These are phyloP conservation scores for Eubasilissa regina DNA, from an alignment of 1,140 invertebrate species.

Conservation along the genomic window DNA sequence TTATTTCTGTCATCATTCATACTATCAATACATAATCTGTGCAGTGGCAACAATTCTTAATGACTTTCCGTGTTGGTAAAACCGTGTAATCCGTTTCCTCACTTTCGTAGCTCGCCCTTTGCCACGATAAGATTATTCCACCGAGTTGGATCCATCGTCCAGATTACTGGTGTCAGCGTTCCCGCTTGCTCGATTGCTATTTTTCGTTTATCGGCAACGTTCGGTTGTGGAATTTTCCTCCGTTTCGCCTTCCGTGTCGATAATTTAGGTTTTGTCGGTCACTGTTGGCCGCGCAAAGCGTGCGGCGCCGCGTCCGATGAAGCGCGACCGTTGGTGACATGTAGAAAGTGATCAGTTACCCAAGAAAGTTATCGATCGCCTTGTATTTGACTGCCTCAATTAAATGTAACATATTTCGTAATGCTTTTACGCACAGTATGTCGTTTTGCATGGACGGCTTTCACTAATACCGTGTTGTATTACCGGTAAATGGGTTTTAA, in stretches of 20 bases:
- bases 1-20: too few species aligned
- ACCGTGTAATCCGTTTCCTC: conserved; percentile 4
- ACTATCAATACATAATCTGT: background rate
- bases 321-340: conserved; percentile 18
- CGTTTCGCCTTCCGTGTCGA: background rate
- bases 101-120: background rate
- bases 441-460: conserved; percentile 1
- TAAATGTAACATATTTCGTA: conserved; percentile 35
- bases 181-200: too few species aligned
- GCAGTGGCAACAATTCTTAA: background rate
- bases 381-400: conserved; percentile 9
- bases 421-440: background rate
- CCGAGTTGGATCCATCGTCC: background rate
- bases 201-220: too few species aligned
- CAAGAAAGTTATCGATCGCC: conserved; percentile 26
- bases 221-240: background rate
- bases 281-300: conserved; percentile 16
- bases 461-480: background rate
- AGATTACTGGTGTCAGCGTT: too few species aligned
- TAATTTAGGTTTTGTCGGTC: conserved; percentile 17
- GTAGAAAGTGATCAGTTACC: conserved; percentile 31
- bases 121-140: background rate
- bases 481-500: background rate
- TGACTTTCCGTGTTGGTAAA: background rate
- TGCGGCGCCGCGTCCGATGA: background rate